Base-by-base conservation (phyloP, 2,888 invertebrate genomes). In the Venusia cambrica region DNA sequence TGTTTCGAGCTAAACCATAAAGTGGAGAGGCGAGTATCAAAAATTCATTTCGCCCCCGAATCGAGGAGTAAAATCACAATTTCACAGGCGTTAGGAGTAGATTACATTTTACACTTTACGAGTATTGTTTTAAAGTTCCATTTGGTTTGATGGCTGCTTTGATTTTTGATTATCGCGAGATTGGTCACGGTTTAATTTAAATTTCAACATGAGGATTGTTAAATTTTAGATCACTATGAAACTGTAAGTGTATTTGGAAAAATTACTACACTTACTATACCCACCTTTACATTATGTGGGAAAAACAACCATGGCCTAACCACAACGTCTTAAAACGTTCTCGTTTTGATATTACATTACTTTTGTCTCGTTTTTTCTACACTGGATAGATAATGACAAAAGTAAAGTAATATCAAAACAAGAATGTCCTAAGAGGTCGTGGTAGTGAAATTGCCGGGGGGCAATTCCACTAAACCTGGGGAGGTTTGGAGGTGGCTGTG, bases 51-150 rank as follows among this genome's bases (percentile, higher is more conserved):
- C 40, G 39, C 45, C 50, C 41, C 37, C 48, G 33, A 50, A 49
- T 48, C 51, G 41, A 40, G 13, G 36, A 45, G 46, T 37, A 29
- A 42, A 42, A 53, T 54, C 54, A 52, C 54, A 57, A 54, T 65
- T 61, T 60, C 52, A 47, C 50, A 53, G 56, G 55, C 53, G 46
- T 39, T 44, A 35, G 33, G 43, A 43, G 51, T 41, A 57, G 58
- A 71, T 69, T 66, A 58, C 65, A 70, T 67, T 63, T 61, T 59
- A 52, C 51, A 57, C 62, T 63, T 68, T 72, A 67, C 51, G 35
- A 39, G 38, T 44, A 51, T 57, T 55, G 60, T 53, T 59, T 57
- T 61, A 69, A 56, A 66, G 69, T 63, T 60, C 43, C 57, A 51
- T 59, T 58, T 48, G 19, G 45, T 53, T 56, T 52, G 48, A 46